These are phyloP conservation scores for Montipora capricornis DNA, from an alignment of 64 coral and sea anemone species.

Conservation along the genomic window DNA sequence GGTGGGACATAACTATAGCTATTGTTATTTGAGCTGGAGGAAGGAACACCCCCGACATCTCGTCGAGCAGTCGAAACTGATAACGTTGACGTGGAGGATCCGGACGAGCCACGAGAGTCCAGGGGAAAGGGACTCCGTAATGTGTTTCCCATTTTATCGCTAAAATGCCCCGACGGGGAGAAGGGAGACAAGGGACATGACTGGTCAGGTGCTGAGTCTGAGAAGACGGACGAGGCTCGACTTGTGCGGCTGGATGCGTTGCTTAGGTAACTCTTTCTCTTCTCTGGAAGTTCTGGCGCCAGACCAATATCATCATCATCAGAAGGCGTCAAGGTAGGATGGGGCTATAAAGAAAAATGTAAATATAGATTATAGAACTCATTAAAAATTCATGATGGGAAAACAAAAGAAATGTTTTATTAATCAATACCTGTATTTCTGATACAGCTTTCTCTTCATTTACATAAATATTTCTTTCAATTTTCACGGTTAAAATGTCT, in stretches of 20 bases:
- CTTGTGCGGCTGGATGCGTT: background rate
- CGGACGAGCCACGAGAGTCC: constrained; percentile 24
- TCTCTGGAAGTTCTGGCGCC: constrained; percentile 36
- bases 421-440: too few relatives aligned
- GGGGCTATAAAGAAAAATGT: background rate
- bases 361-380: too few relatives aligned
- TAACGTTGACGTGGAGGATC: constrained; percentile 38
- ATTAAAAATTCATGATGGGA: too few relatives aligned
- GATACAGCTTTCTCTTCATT: too few relatives aligned
- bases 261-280: constrained; percentile 31
- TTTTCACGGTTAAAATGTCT: too few relatives aligned
- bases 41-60: background rate
- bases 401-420: too few relatives aligned
- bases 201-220: background rate
- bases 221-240: constrained; percentile 12
- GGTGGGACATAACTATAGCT: constrained; percentile 44
- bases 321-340: background rate
- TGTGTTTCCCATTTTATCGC: background rate
- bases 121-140: background rate
- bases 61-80: background rate
- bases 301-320: background rate
- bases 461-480: too few relatives aligned
- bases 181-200: constrained; percentile 3
- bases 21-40: background rate
- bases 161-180: background rate